Conservation (phyloP, 2,797 vertebrate genomes). For the Remorina albescens region DNA sequence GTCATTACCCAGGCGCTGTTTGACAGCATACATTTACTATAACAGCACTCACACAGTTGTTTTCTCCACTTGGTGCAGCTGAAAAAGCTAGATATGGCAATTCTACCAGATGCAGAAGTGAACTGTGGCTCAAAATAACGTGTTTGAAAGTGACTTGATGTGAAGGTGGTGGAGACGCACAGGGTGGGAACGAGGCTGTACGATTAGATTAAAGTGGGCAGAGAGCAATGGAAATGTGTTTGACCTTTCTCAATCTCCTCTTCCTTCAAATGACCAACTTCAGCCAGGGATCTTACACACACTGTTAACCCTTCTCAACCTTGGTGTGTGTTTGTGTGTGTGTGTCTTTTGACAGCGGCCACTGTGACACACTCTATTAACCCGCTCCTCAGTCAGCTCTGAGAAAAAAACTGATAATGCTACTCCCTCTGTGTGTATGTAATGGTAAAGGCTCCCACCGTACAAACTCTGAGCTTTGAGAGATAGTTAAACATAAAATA, state of each 20-base stretch:
- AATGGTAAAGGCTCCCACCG: neutral
- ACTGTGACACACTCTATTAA: constrained; percentile 38
- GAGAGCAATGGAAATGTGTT: constrained; percentile 58
- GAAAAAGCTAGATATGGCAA: neutral
- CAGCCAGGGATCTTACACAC: constrained; percentile 48
- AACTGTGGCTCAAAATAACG: neutral
- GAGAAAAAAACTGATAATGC: constrained; percentile 57
- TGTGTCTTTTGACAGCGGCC: neutral
- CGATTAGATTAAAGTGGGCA: constrained; percentile 63
- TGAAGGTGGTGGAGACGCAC: constrained; percentile 39
- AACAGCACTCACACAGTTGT: neutral
- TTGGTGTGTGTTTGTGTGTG: constrained; percentile 23
- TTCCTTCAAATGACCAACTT: constrained; percentile 45
- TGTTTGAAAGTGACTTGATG: constrained; percentile 6
- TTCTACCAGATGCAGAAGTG: neutral
- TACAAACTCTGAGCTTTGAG: constrained; percentile 39
- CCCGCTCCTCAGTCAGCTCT: constrained; percentile 40
- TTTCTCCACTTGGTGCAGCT: constrained; percentile 2
- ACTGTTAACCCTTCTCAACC: constrained; percentile 51
- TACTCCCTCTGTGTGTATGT: constrained; percentile 18
- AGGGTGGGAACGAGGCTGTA: constrained; percentile 20
- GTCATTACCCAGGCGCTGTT: neutral
- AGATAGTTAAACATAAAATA: constrained; percentile 21
- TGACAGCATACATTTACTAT: neutral
- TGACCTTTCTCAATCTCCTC: constrained; percentile 58